These are phyloP conservation scores for Exocentrus adspersus DNA, from an alignment of 2,888 invertebrate species.

Conservation along the genomic window DNA sequence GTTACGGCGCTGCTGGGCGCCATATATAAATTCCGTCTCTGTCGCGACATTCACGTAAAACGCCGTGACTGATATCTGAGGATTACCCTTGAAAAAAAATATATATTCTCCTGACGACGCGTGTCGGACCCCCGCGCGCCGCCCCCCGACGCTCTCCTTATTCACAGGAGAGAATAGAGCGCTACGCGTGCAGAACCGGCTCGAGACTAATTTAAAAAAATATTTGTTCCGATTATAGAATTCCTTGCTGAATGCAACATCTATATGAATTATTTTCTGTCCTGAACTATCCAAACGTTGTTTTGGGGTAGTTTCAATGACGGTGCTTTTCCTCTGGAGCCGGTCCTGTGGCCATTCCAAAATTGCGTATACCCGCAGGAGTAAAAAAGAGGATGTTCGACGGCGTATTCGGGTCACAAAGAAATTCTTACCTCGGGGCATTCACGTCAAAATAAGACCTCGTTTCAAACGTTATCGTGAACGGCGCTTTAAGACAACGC, in stretches of 20 bases:
- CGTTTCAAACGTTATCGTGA: conserved; percentile 48
- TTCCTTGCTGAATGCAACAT: too few species aligned
- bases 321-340: not conserved
- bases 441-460: conserved; percentile 48
- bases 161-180: conserved; percentile 33
- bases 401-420: conserved; percentile 48
- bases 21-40: not conserved
- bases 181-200: not conserved
- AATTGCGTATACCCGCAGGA: conserved; percentile 35
- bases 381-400: conserved; percentile 19
- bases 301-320: too few species aligned
- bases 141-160: too few species aligned
- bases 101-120: conserved; percentile 17
- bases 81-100: conserved; percentile 17
- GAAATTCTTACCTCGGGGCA: conserved; percentile 48
- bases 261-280: too few species aligned
- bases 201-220: too few species aligned
- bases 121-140: conserved; percentile 7
- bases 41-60: not conserved
- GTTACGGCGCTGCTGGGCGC: not conserved
- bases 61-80: conserved; percentile 19
- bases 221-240: too few species aligned
- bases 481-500: conserved; percentile 45
- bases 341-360: conserved; percentile 4
- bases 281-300: too few species aligned